A percentile compares a stretch with the other conserved stretches of the same genome.
Conservation (phyloP, 2,113 vertebrate genomes). For the Thamnophis sirtalis region DNA sequence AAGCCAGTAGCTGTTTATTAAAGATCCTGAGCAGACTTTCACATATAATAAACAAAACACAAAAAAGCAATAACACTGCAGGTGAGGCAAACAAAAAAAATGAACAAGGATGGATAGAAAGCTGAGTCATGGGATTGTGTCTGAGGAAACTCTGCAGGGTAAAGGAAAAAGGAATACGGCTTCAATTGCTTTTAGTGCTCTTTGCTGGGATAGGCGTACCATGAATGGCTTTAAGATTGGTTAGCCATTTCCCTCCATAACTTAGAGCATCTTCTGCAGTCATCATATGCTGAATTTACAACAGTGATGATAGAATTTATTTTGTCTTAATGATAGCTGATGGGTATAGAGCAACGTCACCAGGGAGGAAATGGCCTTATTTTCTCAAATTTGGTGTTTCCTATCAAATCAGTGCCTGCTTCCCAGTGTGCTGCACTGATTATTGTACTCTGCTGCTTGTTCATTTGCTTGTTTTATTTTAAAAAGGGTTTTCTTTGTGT, state of each 20-base stretch:
- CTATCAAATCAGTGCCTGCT: neutral
- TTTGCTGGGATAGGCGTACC: neutral
- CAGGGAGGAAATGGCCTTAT: neutral
- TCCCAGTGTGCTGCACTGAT: neutral
- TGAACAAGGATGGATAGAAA: slow-evolving; percentile 37
- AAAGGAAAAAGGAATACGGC: neutral
- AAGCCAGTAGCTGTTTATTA: slow-evolving; percentile 59
- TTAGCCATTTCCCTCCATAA: neutral
- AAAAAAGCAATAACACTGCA: slow-evolving; percentile 47
- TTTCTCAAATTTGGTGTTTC: neutral
- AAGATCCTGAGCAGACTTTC: slow-evolving; percentile 38
- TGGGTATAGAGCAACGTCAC: neutral
- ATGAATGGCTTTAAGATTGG: neutral
- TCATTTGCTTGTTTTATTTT: neutral
- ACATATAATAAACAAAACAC: slow-evolving; percentile 41
- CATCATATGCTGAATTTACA: neutral
- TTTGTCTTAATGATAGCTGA: neutral
- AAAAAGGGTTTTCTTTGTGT: neutral
- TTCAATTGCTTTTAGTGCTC: slow-evolving; percentile 4
- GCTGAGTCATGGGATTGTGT: slow-evolving; percentile 33
- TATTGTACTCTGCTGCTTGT: neutral
- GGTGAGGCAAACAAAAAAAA: slow-evolving; percentile 26
- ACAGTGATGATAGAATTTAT: neutral
- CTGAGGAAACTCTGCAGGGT: slow-evolving; percentile 31
- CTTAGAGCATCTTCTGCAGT: neutral